Evolutionary conservation across 2,113 vertebrate genomes (phyloP).

Genomic region (Brachyhypopomus gauderio): DNA sequence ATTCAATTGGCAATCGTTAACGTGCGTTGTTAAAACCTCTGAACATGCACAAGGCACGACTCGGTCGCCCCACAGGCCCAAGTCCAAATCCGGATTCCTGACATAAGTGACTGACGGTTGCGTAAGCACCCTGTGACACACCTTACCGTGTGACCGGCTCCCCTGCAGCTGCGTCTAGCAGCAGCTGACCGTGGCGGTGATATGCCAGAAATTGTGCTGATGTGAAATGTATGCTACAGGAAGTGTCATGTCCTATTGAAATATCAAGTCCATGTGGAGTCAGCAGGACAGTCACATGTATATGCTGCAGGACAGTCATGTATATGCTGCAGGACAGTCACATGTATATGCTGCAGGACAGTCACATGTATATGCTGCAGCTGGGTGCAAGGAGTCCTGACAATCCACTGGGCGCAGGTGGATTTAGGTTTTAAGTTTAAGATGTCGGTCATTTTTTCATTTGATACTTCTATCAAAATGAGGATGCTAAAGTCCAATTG

Average conservation of each 20-base stretch:
- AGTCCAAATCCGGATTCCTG: background rate
- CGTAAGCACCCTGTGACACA: background rate
- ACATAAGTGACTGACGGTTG: background rate
- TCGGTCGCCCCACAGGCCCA: background rate
- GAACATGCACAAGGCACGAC: background rate
- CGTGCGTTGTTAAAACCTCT: background rate
- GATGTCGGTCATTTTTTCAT: no score
- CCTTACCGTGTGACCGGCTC: slow-evolving; percentile 15
- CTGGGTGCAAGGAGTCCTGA: background rate
- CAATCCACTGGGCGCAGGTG: background rate
- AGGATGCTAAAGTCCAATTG: no score
- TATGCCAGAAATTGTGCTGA: slow-evolving; percentile 30
- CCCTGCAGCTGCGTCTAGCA: background rate
- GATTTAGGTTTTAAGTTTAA: background rate
- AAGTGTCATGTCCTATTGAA: slow-evolving; percentile 20
- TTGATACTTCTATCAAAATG: no score
- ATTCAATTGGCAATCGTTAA: no score
- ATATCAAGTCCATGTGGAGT: slow-evolving; percentile 8
- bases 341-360: no score
- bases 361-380: slow-evolving; percentile 15
- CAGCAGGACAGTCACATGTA: background rate
- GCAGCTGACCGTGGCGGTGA: slow-evolving; percentile 35
- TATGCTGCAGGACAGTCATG: no score
- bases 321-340: no score
- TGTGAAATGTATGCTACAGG: slow-evolving; percentile 31